Conservation (phyloP, 2,797 vertebrate species). For the Coendou prehensilis region DNA sequence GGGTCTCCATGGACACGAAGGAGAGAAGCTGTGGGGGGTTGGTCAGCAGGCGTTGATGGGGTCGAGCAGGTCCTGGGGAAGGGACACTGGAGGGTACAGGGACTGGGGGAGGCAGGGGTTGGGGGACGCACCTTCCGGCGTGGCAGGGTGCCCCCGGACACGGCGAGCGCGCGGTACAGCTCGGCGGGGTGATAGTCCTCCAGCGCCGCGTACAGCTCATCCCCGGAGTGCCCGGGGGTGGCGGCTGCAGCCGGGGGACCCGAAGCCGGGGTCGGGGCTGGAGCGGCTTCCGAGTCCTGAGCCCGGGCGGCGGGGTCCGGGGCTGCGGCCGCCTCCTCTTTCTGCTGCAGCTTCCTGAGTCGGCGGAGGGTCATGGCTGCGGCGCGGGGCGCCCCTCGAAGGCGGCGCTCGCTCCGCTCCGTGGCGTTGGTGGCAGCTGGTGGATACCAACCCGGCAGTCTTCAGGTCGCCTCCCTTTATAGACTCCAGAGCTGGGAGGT, state of each 20-base stretch:
- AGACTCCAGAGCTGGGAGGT: background rate
- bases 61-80: background rate
- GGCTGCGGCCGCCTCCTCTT: slow-evolving; percentile 87
- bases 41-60: background rate
- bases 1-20: background rate
- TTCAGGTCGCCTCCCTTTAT: slow-evolving; percentile 67
- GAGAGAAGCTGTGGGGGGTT: background rate
- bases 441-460: background rate
- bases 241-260: slow-evolving; percentile 78
- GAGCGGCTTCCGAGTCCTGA: slow-evolving; percentile 90
- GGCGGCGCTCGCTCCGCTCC: fast-evolving
- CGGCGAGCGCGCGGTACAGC: slow-evolving; percentile 94
- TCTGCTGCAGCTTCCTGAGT: slow-evolving; percentile 93
- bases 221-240: slow-evolving; percentile 79
- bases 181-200: slow-evolving; percentile 90
- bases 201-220: slow-evolving; percentile 92
- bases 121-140: slow-evolving; percentile 91
- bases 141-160: slow-evolving; percentile 96
- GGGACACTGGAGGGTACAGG: background rate
- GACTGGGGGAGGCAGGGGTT: background rate
- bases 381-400: background rate
- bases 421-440: background rate
- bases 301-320: slow-evolving; percentile 76
- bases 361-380: slow-evolving; percentile 95
- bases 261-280: slow-evolving; percentile 85